phyloP scores from a whole-genome alignment of 2,888 invertebrate species.

The Oligia latruncula region DNA sequence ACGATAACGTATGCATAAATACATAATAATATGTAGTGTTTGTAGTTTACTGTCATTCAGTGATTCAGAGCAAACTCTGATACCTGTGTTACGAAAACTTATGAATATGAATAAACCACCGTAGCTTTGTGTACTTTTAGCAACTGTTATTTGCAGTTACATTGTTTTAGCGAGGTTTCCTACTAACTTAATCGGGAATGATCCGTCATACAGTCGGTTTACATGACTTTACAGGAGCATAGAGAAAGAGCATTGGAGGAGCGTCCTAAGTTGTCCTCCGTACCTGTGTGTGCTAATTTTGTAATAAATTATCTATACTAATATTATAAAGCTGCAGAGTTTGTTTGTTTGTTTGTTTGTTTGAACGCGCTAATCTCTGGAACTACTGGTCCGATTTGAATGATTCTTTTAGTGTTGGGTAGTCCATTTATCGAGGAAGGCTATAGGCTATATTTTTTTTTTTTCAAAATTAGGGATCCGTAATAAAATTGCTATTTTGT shows the following conservation, averaged over 20 bases:
- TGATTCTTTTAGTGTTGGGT: too few species aligned
- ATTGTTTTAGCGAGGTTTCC: slow-evolving; percentile 7
- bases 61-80: slow-evolving; percentile 34
- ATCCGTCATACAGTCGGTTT: neutral
- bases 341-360: too few species aligned
- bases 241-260: neutral
- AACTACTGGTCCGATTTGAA: too few species aligned
- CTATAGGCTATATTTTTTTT: too few species aligned
- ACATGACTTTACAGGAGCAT: neutral
- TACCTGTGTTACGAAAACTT: slow-evolving; percentile 30
- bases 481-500: too few species aligned
- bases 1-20: slow-evolving; percentile 43
- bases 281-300: slow-evolving; percentile 2
- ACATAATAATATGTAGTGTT: slow-evolving; percentile 41
- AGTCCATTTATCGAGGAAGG: too few species aligned
- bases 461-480: too few species aligned
- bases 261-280: neutral
- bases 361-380: too few species aligned
- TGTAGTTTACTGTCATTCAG: slow-evolving; percentile 36
- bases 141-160: slow-evolving; percentile 7
- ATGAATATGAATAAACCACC: slow-evolving; percentile 39
- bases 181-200: neutral
- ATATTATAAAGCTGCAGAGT: too few species aligned
- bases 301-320: neutral
- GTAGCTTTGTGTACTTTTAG: slow-evolving; percentile 15